Evolutionary conservation across 2,888 invertebrate genomes (phyloP).

Genomic region (Euplagia quadripunctaria): DNA sequence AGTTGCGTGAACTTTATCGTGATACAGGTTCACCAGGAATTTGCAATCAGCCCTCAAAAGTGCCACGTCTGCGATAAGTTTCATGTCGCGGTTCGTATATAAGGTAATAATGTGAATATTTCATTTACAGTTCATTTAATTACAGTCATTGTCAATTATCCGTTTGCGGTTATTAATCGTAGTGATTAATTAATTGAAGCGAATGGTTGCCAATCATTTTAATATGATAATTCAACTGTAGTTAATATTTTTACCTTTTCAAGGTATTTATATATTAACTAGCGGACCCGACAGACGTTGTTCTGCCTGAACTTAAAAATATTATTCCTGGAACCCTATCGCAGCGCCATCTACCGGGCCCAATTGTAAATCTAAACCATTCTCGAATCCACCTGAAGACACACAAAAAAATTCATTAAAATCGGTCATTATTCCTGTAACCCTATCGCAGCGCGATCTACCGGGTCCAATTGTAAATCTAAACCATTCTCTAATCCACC

Average conservation of each 20-base stretch:
- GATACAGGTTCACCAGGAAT: conserved; percentile 1
- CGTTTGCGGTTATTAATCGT: not conserved
- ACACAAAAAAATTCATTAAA: too few relatives aligned
- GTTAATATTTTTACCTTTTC: not conserved
- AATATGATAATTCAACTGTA: not conserved
- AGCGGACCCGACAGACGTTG: too few relatives aligned
- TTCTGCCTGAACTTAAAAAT: too few relatives aligned
- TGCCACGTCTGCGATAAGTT: not conserved
- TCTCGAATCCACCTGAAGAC: too few relatives aligned
- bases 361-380: too few relatives aligned
- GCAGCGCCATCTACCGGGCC: too few relatives aligned
- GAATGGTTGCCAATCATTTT: not conserved
- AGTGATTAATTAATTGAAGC: not conserved
- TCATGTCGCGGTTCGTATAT: not conserved
- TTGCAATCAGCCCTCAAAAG: not conserved
- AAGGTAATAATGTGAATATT: not conserved
- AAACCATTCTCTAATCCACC: too few relatives aligned
- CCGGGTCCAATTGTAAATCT: too few relatives aligned
- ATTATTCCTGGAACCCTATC: too few relatives aligned
- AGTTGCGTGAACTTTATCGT: not conserved
- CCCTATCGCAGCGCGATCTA: too few relatives aligned
- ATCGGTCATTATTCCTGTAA: too few relatives aligned
- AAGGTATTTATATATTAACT: too few relatives aligned
- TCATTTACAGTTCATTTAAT: not conserved
- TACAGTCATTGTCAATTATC: not conserved